phyloP scores from a whole-genome alignment of 1,140 invertebrate species.

The Ephestia elutella region DNA sequence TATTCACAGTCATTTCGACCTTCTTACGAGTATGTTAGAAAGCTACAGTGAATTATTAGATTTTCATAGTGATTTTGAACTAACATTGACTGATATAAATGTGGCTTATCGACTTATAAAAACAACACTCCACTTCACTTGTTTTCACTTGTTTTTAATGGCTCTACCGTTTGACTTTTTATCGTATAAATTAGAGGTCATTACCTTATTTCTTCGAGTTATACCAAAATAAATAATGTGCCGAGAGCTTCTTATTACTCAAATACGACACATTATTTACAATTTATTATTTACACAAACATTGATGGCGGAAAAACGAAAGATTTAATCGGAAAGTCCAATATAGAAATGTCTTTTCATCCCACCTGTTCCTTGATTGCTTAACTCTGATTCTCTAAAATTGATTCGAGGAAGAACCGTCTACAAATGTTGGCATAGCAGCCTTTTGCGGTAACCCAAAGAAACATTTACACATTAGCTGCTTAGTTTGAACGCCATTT shows the following conservation, averaged over 20 bases:
- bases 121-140: no score
- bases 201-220: no score
- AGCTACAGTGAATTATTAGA: slow-evolving; percentile 1
- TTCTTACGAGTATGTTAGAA: slow-evolving; percentile 33
- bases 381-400: slow-evolving; percentile 20
- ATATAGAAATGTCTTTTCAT: slow-evolving; percentile 60
- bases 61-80: neutral
- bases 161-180: no score
- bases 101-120: no score
- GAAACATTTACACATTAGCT: slow-evolving; percentile 50
- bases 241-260: no score
- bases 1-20: slow-evolving; percentile 49
- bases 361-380: slow-evolving; percentile 67
- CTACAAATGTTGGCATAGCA: slow-evolving; percentile 60
- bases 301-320: neutral
- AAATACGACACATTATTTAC: no score
- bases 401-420: slow-evolving; percentile 33
- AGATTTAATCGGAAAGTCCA: slow-evolving; percentile 52
- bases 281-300: neutral
- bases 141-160: no score
- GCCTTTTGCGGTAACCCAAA: slow-evolving; percentile 51
- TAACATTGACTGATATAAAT: neutral
- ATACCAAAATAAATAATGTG: no score
- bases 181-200: no score
- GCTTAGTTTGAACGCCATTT: slow-evolving; percentile 34